A percentile compares a stretch with the other conserved stretches of the same genome.
Evolutionary conservation across 2,888 invertebrate genomes (phyloP).

Genomic region (Cataglyphis albicans): DNA sequence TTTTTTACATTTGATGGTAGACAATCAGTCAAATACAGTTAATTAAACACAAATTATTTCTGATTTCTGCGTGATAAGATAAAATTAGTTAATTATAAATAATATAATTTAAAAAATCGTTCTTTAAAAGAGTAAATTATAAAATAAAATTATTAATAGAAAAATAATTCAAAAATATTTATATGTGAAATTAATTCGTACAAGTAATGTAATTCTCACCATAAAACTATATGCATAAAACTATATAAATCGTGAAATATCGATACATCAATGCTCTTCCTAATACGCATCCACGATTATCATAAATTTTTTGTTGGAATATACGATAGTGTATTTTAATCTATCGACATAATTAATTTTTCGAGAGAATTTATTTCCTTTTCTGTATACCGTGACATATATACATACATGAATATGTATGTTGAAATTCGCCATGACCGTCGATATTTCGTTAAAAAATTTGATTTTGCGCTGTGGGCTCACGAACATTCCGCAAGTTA

Average conservation of each 20-base stretch:
- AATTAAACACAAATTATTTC: conserved; percentile 17
- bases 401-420: not conserved
- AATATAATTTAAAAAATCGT: not conserved
- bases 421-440: not conserved
- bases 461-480: not conserved
- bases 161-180: conserved; percentile 21
- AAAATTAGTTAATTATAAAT: conserved; percentile 3
- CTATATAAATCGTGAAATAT: not conserved
- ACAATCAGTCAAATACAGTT: not conserved
- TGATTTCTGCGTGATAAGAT: not conserved
- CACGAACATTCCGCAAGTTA: conserved; percentile 25
- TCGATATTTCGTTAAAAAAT: conserved; percentile 9
- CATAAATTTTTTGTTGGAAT: not conserved
- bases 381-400: not conserved
- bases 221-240: not conserved
- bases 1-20: not conserved
- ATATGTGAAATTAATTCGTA: conserved; percentile 4
- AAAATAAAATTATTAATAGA: not conserved
- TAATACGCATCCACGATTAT: not conserved
- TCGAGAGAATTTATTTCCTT: conserved; percentile 26
- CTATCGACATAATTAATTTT: conserved; percentile 29
- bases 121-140: not conserved
- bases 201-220: not conserved
- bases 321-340: conserved; percentile 7
- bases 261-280: not conserved